These are phyloP conservation scores for Scaptomyza polygonia DNA, from an alignment of 2,888 invertebrate genomes.

Conservation along the genomic window DNA sequence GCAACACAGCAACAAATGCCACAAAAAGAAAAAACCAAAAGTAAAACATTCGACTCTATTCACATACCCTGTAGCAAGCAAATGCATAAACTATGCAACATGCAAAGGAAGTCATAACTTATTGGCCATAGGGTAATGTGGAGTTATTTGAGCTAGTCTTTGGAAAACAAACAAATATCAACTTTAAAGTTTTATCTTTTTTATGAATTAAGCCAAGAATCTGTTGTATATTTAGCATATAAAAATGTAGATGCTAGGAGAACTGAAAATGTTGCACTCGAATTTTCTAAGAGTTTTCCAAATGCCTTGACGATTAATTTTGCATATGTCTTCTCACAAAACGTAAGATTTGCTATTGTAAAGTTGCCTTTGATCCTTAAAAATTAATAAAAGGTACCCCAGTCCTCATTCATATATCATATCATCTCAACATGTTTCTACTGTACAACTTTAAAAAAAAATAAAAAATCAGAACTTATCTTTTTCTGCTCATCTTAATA, in stretches of 20 bases:
- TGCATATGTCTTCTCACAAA: too few relatives aligned
- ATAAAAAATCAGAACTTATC: background rate
- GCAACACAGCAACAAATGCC: conserved; percentile 33
- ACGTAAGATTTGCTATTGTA: too few relatives aligned
- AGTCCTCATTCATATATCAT: background rate
- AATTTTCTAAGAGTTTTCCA: too few relatives aligned
- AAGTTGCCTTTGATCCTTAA: background rate
- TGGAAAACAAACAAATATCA: too few relatives aligned
- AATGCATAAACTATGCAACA: conserved; percentile 13
- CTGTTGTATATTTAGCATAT: too few relatives aligned
- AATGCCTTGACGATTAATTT: too few relatives aligned
- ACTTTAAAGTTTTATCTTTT: too few relatives aligned
- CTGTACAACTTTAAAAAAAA: too few relatives aligned
- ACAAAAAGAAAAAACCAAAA: background rate
- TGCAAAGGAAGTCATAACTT: background rate
- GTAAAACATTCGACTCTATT: conserved; percentile 8
- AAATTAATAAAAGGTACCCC: background rate
- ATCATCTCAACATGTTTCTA: background rate
- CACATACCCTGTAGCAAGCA: conserved; percentile 29
- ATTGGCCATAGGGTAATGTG: background rate
- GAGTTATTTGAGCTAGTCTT: background rate
- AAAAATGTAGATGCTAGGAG: too few relatives aligned
- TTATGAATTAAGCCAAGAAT: too few relatives aligned
- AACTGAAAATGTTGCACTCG: too few relatives aligned
- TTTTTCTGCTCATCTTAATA: background rate